These are phyloP conservation scores for Emydocephalus ijimae DNA, from an alignment of 2,113 vertebrate genomes.

Conservation along the genomic window DNA sequence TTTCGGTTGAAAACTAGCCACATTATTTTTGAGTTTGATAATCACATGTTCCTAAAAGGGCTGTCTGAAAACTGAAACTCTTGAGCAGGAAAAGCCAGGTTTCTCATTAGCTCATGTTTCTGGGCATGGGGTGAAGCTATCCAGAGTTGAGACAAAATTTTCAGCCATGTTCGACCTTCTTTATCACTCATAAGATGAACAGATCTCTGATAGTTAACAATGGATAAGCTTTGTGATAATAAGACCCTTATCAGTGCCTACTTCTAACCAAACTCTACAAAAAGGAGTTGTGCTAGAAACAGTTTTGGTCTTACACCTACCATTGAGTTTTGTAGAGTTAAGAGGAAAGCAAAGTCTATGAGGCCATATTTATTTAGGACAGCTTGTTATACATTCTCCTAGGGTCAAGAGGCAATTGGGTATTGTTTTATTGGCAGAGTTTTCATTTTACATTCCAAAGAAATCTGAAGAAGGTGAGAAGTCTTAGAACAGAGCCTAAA, in stretches of 20 bases:
- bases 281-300: not conserved
- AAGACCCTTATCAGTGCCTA: not conserved
- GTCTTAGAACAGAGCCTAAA: not conserved
- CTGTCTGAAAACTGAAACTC: not conserved
- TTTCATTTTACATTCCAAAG: not conserved
- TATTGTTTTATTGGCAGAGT: not conserved
- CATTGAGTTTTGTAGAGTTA: not conserved
- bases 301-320: not conserved
- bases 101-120: not conserved
- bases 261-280: not conserved
- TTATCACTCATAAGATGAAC: not conserved
- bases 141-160: not conserved
- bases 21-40: not conserved
- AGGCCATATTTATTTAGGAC: not conserved
- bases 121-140: not conserved
- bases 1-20: not conserved
- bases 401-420: not conserved
- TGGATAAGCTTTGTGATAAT: not conserved
- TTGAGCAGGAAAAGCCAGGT: not conserved
- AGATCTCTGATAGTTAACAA: not conserved
- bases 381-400: not conserved
- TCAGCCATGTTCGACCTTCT: not conserved
- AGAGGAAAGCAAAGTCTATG: not conserved
- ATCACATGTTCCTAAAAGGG: not conserved
- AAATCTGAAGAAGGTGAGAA: not conserved